Conservation (phyloP, 1,140 invertebrate species). For the Sarcophaga bullata region DNA sequence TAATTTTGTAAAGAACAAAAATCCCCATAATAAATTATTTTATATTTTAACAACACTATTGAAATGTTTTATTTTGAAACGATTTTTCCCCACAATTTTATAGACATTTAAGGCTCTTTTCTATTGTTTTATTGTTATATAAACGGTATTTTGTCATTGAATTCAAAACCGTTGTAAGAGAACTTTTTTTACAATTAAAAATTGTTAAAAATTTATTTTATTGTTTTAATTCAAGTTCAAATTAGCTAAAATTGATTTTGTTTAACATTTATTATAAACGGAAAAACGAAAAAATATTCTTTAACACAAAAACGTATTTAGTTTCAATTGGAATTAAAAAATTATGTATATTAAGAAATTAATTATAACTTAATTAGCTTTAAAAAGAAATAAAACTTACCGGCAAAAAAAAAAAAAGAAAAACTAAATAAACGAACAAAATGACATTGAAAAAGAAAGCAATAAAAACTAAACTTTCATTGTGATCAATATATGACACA, state of each 20-base stretch:
- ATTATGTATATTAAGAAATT: neutral
- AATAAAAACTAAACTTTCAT: neutral
- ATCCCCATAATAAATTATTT: neutral
- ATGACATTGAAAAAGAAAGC: neutral
- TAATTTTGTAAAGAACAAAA: too few species aligned
- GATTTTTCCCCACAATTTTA: neutral
- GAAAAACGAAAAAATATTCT: neutral
- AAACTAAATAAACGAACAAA: neutral
- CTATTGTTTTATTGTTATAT: too few species aligned
- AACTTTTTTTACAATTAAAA: conserved; percentile 13
- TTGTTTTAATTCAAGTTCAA: neutral
- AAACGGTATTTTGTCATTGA: too few species aligned
- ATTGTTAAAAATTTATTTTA: neutral
- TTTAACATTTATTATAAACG: neutral
- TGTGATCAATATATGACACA: too few species aligned
- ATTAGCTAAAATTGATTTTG: neutral
- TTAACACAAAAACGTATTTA: neutral
- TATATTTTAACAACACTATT: neutral
- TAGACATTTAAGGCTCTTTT: conserved; percentile 7
- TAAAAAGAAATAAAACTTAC: neutral
- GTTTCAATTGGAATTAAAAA: neutral
- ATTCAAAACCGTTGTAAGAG: too few species aligned
- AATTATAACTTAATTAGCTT: neutral
- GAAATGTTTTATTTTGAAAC: too few species aligned
- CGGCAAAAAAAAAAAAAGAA: too few species aligned